Conservation (phyloP, 2,113 vertebrate species). For the Hemiscyllium ocellatum region DNA sequence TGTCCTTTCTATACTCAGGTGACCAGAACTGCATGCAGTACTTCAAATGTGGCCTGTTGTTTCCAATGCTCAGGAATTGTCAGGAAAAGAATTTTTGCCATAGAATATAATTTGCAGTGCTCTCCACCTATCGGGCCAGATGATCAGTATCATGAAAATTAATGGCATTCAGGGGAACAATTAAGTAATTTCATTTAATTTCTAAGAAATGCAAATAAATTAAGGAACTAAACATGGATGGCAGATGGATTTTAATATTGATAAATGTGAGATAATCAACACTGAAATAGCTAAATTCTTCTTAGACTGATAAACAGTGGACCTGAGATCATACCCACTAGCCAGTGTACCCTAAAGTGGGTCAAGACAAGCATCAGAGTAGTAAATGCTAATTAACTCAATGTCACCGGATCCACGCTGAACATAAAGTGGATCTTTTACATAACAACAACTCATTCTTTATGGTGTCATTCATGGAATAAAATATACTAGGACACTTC, state of each 20-base stretch:
- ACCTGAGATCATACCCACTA: background rate
- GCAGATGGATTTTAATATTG: slow-evolving; percentile 29
- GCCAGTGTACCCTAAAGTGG: background rate
- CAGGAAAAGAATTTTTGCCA: background rate
- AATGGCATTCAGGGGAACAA: background rate
- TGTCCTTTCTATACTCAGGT: too few species aligned
- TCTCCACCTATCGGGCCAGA: background rate
- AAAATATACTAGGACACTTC: background rate
- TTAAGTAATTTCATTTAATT: slow-evolving; percentile 27
- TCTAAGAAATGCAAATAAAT: background rate
- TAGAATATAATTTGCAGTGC: background rate
- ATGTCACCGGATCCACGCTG: background rate
- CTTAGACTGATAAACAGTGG: background rate
- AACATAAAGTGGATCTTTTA: background rate
- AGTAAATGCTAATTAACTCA: background rate
- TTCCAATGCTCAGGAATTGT: too few species aligned
- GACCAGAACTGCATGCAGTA: too few species aligned
- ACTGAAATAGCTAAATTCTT: background rate
- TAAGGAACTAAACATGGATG: background rate
- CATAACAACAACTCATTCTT: background rate
- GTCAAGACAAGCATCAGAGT: background rate
- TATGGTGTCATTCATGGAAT: background rate
- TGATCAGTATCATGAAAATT: background rate
- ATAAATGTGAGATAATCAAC: background rate
- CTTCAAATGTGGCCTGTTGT: background rate